Evolutionary conservation across 2,113 vertebrate species (phyloP).

Genomic region (Oncorhynchus clarkii): DNA sequence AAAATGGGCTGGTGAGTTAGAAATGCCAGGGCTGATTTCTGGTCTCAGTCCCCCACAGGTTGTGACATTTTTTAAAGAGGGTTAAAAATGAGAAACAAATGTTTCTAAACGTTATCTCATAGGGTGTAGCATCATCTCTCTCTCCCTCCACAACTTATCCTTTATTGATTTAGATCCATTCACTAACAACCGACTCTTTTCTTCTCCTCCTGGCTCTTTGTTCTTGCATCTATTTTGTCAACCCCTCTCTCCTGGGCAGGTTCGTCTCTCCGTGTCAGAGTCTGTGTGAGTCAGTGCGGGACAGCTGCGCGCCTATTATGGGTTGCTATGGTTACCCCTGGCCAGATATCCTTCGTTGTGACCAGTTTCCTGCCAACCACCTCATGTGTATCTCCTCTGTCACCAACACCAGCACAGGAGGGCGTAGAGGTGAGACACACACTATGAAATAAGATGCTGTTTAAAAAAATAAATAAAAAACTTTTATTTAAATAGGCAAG

Average conservation of each 20-base stretch:
- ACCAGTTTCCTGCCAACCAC: constrained; percentile 79
- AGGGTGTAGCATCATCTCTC: constrained; percentile 5
- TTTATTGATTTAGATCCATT: constrained; percentile 16
- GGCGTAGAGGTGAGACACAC: constrained; percentile 63
- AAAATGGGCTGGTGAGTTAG: too few species aligned
- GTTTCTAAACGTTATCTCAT: constrained; percentile 25
- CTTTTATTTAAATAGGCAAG: too few species aligned
- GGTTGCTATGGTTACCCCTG: constrained; percentile 81
- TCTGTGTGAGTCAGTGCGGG: constrained; percentile 77
- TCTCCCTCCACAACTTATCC: constrained; percentile 1
- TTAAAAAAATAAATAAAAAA: too few species aligned
- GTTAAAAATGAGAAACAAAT: neutral
- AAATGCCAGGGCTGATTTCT: too few species aligned
- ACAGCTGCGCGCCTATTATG: constrained; percentile 82
- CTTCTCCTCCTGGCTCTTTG: neutral
- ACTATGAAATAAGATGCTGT: too few species aligned
- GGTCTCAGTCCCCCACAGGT: too few species aligned
- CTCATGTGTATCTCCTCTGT: constrained; percentile 80
- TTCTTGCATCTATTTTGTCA: constrained; percentile 52
- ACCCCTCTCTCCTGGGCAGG: constrained; percentile 65
- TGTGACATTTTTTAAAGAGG: neutral
- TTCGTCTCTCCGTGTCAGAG: constrained; percentile 80
- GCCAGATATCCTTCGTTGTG: constrained; percentile 80
- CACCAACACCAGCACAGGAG: constrained; percentile 49
- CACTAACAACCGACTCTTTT: neutral